phyloP scores from a whole-genome alignment of 1,140 invertebrate species.

The Ceratosolen solmsi region DNA sequence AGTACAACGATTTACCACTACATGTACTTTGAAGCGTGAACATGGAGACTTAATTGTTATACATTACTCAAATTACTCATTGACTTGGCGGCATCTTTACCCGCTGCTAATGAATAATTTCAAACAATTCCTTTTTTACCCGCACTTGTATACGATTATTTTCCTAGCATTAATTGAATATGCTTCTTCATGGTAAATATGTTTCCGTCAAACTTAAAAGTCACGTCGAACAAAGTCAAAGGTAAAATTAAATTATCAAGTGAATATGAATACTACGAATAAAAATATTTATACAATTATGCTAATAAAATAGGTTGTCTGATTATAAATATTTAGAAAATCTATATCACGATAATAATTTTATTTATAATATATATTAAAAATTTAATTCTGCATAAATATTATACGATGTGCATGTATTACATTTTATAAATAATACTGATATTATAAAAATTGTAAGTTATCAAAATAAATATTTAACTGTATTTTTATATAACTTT shows the following conservation, averaged over 20 bases:
- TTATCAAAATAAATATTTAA: too few species aligned
- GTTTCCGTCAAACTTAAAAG: background rate
- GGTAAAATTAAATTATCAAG: background rate
- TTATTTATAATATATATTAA: too few species aligned
- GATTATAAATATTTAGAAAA: too few species aligned
- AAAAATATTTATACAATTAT: background rate
- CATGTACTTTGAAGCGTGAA: conserved; percentile 53
- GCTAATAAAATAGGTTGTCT: background rate
- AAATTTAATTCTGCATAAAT: too few species aligned
- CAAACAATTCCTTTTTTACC: conserved; percentile 16
- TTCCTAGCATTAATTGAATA: background rate
- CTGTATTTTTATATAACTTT: too few species aligned
- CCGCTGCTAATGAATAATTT: conserved; percentile 42
- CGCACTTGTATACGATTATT: conserved; percentile 11
- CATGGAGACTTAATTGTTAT: conserved; percentile 36
- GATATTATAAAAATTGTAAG: too few species aligned
- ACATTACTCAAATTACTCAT: conserved; percentile 53
- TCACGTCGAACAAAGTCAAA: background rate
- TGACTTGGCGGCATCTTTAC: conserved; percentile 39
- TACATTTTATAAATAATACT: too few species aligned
- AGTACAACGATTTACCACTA: conserved; percentile 58
- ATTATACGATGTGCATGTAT: too few species aligned
- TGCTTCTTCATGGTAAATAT: background rate
- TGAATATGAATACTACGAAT: background rate
- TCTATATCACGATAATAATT: too few species aligned